phyloP scores from a whole-genome alignment of 2,797 vertebrate species.

The Poeciliopsis gracilis region DNA sequence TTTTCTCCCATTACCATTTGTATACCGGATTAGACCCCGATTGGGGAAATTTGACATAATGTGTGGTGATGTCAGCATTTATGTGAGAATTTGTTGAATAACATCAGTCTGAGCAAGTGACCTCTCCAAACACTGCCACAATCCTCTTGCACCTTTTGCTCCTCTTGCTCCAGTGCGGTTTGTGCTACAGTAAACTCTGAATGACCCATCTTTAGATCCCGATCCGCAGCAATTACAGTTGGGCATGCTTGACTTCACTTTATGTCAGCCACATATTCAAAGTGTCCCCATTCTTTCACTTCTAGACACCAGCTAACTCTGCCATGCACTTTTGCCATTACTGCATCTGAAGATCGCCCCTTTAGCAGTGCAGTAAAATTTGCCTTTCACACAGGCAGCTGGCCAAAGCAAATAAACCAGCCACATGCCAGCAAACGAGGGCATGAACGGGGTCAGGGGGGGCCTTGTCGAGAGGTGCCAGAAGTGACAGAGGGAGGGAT shows the following conservation, averaged over 20 bases:
- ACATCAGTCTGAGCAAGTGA: conserved; percentile 61
- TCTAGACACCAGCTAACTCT: conserved; percentile 18
- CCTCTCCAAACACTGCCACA: conserved; percentile 29
- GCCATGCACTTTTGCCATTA: conserved; percentile 50
- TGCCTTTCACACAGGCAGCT: conserved; percentile 73
- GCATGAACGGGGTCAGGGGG: conserved; percentile 73
- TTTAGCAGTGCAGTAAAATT: conserved; percentile 58
- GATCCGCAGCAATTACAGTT: conserved; percentile 63
- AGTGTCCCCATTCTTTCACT: neutral
- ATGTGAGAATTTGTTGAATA: conserved; percentile 56
- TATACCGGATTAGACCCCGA: conserved; percentile 35
- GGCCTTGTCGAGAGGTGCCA: conserved; percentile 66
- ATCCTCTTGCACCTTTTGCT: conserved; percentile 21
- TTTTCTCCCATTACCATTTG: conserved; percentile 25
- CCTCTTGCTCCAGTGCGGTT: conserved; percentile 35
- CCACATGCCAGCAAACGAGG: conserved; percentile 76
- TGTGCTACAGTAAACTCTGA: conserved; percentile 65
- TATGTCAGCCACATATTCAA: conserved; percentile 13
- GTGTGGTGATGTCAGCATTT: conserved; percentile 47
- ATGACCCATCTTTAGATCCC: conserved; percentile 69
- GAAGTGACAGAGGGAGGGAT: conserved; percentile 79
- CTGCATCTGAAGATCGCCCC: conserved; percentile 51
- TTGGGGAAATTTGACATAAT: conserved; percentile 39
- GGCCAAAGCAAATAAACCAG: conserved; percentile 83
- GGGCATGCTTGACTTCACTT: conserved; percentile 30